Evolutionary conservation across 2,113 vertebrate genomes (phyloP).

Genomic region (Upupa epops): DNA sequence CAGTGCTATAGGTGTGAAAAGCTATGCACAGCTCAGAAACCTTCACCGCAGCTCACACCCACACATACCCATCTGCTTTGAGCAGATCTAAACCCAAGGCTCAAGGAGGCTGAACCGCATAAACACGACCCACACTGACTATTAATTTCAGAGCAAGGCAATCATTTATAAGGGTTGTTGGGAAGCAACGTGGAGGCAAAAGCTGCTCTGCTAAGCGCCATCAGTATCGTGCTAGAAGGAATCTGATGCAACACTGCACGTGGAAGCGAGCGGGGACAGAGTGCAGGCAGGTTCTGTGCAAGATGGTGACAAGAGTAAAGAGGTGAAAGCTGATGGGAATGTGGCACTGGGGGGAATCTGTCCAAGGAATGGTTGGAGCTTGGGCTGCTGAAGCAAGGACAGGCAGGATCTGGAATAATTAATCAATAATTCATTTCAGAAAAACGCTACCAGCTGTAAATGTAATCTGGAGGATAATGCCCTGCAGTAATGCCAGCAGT

Average conservation of each 20-base stretch:
- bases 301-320: conserved; percentile 46
- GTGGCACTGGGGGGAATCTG: not conserved
- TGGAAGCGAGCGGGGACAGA: not conserved
- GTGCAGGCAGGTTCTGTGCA: not conserved
- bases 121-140: conserved; percentile 1
- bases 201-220: not conserved
- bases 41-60: conserved; percentile 8
- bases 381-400: not conserved
- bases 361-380: conserved; percentile 40
- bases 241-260: not conserved
- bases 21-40: not conserved
- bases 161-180: conserved; percentile 31
- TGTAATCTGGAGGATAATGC: conserved; percentile 49
- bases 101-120: conserved; percentile 15
- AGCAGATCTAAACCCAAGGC: conserved; percentile 26
- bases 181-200: conserved; percentile 34
- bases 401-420: conserved; percentile 57
- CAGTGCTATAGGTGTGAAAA: conserved; percentile 54
- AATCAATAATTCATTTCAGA: conserved; percentile 66
- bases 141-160: conserved; percentile 31
- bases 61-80: conserved; percentile 47
- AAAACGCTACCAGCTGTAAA: conserved; percentile 54
- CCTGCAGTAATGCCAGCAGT: not conserved
- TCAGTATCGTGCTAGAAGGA: not conserved
- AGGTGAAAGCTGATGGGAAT: conserved; percentile 6